A percentile compares a stretch with the other conserved stretches of the same genome.
Conservation (phyloP, 2,797 vertebrate species). For the Pogoniulus pusillus region DNA sequence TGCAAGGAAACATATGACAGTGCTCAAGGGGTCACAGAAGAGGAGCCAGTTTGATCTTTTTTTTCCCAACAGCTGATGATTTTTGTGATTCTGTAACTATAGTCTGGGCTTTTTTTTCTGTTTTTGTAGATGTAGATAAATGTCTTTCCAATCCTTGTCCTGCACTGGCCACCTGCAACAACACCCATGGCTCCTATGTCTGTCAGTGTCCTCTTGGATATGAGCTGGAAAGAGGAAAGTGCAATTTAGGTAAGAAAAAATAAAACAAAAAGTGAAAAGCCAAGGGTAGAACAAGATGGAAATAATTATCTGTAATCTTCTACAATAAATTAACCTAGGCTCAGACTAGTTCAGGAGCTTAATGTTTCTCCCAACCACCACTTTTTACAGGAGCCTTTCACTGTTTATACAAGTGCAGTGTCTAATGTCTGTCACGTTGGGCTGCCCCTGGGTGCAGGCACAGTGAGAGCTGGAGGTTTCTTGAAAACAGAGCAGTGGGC, state of each 20-base stretch:
- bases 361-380: background rate
- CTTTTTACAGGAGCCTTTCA: background rate
- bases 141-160: conserved; percentile 88
- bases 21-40: background rate
- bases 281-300: background rate
- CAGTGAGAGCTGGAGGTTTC: background rate
- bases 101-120: background rate
- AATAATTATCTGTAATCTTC: conserved; percentile 25
- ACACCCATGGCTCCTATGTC: conserved; percentile 87
- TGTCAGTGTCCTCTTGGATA: conserved; percentile 91
- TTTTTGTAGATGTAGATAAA: conserved; percentile 85
- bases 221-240: conserved; percentile 89
- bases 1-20: conserved; percentile 9
- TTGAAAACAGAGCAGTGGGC: background rate
- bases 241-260: conserved; percentile 85
- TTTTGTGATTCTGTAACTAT: background rate
- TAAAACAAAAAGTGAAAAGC: background rate
- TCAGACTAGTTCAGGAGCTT: background rate
- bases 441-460: background rate
- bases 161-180: conserved; percentile 81
- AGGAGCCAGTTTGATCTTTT: background rate
- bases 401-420: background rate
- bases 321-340: conserved; percentile 15
- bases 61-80: background rate
- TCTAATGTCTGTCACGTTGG: background rate